Conservation (phyloP, 2,888 invertebrate species). For the Antheraea yamamai region DNA sequence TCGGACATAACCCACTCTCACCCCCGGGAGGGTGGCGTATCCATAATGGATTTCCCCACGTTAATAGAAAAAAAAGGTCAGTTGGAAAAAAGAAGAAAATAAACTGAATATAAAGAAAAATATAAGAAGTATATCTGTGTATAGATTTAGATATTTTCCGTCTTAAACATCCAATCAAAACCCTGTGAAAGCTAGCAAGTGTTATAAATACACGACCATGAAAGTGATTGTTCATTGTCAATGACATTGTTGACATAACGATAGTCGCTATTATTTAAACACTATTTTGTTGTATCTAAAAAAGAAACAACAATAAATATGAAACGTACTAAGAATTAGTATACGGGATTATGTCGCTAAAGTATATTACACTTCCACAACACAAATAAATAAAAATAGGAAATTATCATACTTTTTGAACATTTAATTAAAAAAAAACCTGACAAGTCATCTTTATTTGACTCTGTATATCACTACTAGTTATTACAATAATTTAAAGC, state of each 20-base stretch:
- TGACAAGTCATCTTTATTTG: too few relatives aligned
- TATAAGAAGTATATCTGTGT: not conserved
- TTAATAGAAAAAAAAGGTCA: too few relatives aligned
- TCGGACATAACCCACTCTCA: too few relatives aligned
- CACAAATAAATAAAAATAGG: not conserved
- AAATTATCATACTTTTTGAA: not conserved
- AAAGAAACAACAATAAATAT: not conserved
- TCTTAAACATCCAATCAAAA: not conserved
- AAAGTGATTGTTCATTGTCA: conserved; percentile 1
- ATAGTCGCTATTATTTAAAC: not conserved
- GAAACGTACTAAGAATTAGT: not conserved
- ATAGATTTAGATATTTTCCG: not conserved
- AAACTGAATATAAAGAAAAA: too few relatives aligned
- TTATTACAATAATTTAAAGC: too few relatives aligned
- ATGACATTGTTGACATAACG: not conserved
- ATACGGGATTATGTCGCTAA: too few relatives aligned
- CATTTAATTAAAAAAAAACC: too few relatives aligned
- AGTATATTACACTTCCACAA: not conserved
- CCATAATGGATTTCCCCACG: too few relatives aligned
- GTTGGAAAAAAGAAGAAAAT: too few relatives aligned
- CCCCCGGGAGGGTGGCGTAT: too few relatives aligned
- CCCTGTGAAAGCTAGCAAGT: not conserved
- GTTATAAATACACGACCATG: not conserved
- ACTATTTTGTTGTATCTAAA: not conserved
- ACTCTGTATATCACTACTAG: too few relatives aligned